A percentile compares a stretch with the other conserved stretches of the same genome.
phyloP scores from a whole-genome alignment of 1,140 invertebrate species.

The Helicorthomorpha holstii region DNA sequence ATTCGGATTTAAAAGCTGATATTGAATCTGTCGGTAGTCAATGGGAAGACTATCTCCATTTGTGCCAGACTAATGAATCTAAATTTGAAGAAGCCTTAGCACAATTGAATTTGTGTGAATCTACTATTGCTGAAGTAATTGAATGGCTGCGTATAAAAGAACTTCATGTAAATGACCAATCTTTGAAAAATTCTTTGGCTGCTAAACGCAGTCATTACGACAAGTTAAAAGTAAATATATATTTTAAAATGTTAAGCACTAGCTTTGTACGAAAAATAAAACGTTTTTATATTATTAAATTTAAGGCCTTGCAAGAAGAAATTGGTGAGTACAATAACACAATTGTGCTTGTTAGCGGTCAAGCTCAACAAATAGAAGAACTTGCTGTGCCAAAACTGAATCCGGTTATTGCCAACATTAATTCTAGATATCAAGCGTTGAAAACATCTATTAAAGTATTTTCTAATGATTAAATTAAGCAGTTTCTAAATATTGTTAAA shows the following conservation, averaged over 20 bases:
- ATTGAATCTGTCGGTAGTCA: conserved; percentile 48
- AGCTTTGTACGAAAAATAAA: not conserved
- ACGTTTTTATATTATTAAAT: conserved; percentile 3
- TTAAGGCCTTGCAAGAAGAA: conserved; percentile 44
- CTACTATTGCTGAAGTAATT: conserved; percentile 51
- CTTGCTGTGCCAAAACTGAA: conserved; percentile 52
- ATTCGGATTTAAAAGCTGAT: conserved; percentile 49
- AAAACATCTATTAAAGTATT: conserved; percentile 55
- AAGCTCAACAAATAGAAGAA: conserved; percentile 54
- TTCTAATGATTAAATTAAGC: not conserved
- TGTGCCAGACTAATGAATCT: conserved; percentile 42
- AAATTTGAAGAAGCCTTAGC: conserved; percentile 46
- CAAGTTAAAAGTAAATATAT: conserved; percentile 39
- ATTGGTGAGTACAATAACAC: conserved; percentile 49
- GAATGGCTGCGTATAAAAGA: conserved; percentile 73
- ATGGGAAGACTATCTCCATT: conserved; percentile 57
- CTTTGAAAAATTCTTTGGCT: conserved; percentile 63
- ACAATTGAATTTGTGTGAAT: conserved; percentile 62
- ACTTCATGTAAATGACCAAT: conserved; percentile 68
- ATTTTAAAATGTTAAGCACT: too few species aligned
- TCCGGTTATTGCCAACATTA: conserved; percentile 55
- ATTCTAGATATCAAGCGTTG: conserved; percentile 65
- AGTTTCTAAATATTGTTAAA: not conserved
- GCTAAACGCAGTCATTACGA: conserved; percentile 63
- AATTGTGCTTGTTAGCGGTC: conserved; percentile 48